Evolutionary conservation across 2,113 vertebrate species (phyloP).

Genomic region (Salvelinus sp.): DNA sequence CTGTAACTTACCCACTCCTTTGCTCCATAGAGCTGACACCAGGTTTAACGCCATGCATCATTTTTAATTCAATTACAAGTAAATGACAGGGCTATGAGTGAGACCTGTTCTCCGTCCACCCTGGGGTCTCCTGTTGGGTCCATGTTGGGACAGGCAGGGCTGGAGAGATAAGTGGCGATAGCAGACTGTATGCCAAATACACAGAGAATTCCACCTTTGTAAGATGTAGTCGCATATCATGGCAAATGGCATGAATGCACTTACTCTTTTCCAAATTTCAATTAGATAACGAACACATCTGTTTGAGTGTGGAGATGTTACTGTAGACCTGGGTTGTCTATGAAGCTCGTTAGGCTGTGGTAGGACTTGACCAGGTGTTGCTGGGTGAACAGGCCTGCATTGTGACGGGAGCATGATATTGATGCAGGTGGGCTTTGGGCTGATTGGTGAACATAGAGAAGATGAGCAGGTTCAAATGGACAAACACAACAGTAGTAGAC

Average conservation of each 20-base stretch:
- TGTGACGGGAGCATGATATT: constrained; percentile 25
- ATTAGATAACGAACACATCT: constrained; percentile 36
- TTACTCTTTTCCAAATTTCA: constrained; percentile 27
- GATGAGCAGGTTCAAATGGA: constrained; percentile 48
- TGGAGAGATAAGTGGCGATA: constrained; percentile 1
- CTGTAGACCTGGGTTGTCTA: neutral
- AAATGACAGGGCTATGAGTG: constrained; percentile 34
- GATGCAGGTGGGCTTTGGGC: constrained; percentile 42
- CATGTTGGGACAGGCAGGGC: neutral
- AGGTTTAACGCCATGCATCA: constrained; percentile 25
- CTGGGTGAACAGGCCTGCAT: constrained; percentile 35
- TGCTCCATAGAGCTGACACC: constrained; percentile 23
- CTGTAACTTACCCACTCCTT: constrained; percentile 24
- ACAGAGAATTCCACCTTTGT: constrained; percentile 29
- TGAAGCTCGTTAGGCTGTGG: neutral
- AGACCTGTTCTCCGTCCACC: constrained; percentile 19
- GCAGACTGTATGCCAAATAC: neutral
- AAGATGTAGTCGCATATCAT: neutral
- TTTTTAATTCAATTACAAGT: constrained; percentile 56
- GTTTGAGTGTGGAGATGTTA: constrained; percentile 1
- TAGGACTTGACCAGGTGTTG: constrained; percentile 46
- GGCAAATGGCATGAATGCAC: neutral
- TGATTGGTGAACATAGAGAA: constrained; percentile 14
- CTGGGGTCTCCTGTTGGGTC: neutral
- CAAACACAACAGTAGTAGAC: constrained; percentile 6